Conservation (phyloP, 2,113 vertebrate species). For the Anas platyrhynchos region DNA sequence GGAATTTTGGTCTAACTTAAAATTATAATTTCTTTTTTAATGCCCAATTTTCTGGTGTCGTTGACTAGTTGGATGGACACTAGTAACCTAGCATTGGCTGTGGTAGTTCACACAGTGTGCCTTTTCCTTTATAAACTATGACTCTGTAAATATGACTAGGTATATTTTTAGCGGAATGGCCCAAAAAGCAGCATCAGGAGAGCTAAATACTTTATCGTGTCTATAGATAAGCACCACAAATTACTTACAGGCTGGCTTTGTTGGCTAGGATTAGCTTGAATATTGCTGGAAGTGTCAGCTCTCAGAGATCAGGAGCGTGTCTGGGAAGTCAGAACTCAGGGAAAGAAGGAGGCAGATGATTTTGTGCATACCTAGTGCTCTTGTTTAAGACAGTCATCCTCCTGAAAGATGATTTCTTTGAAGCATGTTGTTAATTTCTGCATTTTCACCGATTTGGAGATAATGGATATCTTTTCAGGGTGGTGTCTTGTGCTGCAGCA, state of each 20-base stretch:
- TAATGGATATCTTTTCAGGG: not conserved
- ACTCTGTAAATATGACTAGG: not conserved
- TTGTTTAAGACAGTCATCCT: not conserved
- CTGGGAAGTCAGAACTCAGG: not conserved
- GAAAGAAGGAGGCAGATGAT: not conserved
- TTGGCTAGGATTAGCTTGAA: not conserved
- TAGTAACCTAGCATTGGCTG: not conserved
- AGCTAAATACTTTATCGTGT: not conserved
- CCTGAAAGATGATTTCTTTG: not conserved
- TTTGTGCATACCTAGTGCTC: not conserved
- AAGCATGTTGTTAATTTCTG: not conserved
- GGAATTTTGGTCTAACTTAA: not conserved
- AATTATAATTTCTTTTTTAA: not conserved
- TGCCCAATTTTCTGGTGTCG: not conserved
- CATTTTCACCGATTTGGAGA: not conserved
- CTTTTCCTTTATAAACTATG: not conserved
- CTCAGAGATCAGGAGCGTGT: not conserved
- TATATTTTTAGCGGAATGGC: not conserved
- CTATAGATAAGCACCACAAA: not conserved
- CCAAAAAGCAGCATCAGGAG: not conserved
- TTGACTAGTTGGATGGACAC: not conserved
- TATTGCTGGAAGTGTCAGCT: not conserved
- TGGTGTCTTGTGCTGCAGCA: not conserved
- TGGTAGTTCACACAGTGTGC: not conserved
- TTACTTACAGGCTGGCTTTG: not conserved